A percentile compares a stretch with the other conserved stretches of the same genome.
Evolutionary conservation across 2,113 vertebrate species (phyloP).

Genomic region (Cygnus buccinator): DNA sequence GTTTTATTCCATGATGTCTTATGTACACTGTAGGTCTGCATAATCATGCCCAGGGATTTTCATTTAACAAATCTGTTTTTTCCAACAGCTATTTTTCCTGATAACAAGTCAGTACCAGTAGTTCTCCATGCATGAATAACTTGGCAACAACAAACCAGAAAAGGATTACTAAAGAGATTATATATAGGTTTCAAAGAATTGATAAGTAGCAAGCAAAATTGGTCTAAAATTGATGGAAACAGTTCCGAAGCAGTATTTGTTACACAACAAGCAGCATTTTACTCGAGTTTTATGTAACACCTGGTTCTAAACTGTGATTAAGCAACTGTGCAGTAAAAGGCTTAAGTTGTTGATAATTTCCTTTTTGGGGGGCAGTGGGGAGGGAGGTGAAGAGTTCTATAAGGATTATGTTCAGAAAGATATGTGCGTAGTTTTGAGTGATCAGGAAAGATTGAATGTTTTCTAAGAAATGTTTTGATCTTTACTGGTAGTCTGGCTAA

Average conservation of each 20-base stretch:
- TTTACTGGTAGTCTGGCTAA: neutral
- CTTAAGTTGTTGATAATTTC: neutral
- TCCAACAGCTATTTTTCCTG: neutral
- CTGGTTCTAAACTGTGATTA: neutral
- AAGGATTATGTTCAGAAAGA: neutral
- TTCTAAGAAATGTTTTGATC: neutral
- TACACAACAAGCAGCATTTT: neutral
- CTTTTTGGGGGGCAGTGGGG: fast-evolving
- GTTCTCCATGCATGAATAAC: neutral
- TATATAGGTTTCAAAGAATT: neutral
- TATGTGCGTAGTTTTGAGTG: neutral
- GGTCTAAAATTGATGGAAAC: neutral
- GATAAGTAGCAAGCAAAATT: neutral
- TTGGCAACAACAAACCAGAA: neutral
- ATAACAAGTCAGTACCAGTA: neutral
- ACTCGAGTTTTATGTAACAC: neutral
- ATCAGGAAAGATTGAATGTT: neutral
- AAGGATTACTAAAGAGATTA: neutral
- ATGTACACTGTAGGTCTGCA: neutral
- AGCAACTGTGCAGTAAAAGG: neutral
- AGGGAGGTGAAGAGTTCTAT: neutral
- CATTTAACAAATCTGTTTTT: neutral
- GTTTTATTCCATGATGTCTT: neutral
- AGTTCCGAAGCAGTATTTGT: neutral
- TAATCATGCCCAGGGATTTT: neutral